phyloP scores from a whole-genome alignment of 2,113 vertebrate genomes.

The Todiramphus saurophagus region DNA sequence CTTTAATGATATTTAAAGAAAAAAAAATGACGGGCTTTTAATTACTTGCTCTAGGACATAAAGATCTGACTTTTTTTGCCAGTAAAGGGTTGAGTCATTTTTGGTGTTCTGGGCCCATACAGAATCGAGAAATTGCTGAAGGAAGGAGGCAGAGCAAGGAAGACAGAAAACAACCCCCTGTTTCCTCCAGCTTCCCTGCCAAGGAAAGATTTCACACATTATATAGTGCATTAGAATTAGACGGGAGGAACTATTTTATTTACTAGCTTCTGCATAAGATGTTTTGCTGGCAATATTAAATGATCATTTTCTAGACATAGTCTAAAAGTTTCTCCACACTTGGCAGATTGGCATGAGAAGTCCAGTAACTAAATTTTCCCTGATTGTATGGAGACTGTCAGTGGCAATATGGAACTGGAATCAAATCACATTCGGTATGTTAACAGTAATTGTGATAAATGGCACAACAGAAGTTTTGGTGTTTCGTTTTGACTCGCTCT shows the following conservation, averaged over 20 bases:
- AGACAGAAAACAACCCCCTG: background rate
- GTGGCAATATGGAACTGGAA: slow-evolving; percentile 1
- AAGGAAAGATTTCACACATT: slow-evolving; percentile 14
- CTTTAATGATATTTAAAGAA: background rate
- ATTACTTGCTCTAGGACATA: background rate
- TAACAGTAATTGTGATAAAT: background rate
- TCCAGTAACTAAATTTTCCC: slow-evolving; percentile 30
- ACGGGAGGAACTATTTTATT: slow-evolving; percentile 23
- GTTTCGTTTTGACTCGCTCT: background rate
- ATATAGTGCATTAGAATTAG: background rate
- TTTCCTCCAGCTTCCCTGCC: background rate
- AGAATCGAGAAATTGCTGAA: background rate
- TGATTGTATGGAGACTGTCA: slow-evolving; percentile 22
- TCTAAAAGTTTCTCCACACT: background rate
- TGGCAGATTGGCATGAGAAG: slow-evolving; percentile 9
- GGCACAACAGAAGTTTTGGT: background rate
- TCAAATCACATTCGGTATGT: background rate
- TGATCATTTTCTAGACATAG: background rate
- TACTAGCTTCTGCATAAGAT: slow-evolving; percentile 4
- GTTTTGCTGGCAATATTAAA: slow-evolving; percentile 3
- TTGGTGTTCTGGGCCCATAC: background rate
- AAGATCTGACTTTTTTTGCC: background rate
- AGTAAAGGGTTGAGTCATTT: background rate
- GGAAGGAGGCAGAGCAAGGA: background rate
- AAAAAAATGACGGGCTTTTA: background rate